Evolutionary conservation across 2,888 invertebrate species (phyloP).

Genomic region (Ferrisia virgata): DNA sequence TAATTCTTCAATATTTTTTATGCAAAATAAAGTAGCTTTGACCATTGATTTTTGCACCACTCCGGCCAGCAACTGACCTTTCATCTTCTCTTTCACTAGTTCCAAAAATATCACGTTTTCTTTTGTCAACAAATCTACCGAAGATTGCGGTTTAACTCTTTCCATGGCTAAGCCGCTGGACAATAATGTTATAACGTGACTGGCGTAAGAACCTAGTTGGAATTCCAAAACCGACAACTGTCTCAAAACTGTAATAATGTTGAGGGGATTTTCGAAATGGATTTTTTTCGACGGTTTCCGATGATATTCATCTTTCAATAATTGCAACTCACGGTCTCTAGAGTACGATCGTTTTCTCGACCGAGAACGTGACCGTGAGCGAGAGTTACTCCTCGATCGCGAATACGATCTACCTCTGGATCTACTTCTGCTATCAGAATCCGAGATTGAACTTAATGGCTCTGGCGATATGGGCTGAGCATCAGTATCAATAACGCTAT

Average conservation of each 20-base stretch:
- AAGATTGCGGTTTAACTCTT: slow-evolving; percentile 68
- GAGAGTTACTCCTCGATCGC: slow-evolving; percentile 10
- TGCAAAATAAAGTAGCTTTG: slow-evolving; percentile 69
- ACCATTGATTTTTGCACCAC: slow-evolving; percentile 64
- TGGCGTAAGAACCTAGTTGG: slow-evolving; percentile 78
- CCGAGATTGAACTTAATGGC: slow-evolving; percentile 41
- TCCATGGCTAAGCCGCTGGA: slow-evolving; percentile 75
- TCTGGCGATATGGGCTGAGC: slow-evolving; percentile 33
- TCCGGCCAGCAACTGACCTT: slow-evolving; percentile 71
- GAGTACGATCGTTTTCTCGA: slow-evolving; percentile 20
- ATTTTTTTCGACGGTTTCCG: slow-evolving; percentile 47
- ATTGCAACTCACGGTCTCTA: background rate
- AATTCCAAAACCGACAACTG: slow-evolving; percentile 77
- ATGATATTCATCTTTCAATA: slow-evolving; percentile 23
- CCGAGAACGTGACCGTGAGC: slow-evolving; percentile 29
- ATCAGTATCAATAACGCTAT: slow-evolving; percentile 15
- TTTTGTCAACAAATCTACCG: slow-evolving; percentile 69
- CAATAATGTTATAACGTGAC: slow-evolving; percentile 72
- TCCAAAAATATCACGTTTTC: slow-evolving; percentile 74
- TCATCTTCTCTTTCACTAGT: slow-evolving; percentile 80
- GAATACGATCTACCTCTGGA: slow-evolving; percentile 2
- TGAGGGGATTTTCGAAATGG: slow-evolving; percentile 48
- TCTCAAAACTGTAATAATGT: slow-evolving; percentile 66
- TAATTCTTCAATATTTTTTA: slow-evolving; percentile 72
- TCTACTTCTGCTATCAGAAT: slow-evolving; percentile 2